A percentile compares a stretch with the other conserved stretches of the same genome.
These are phyloP conservation scores for Osmerus mordax DNA, from an alignment of 2,113 vertebrate species.

Conservation along the genomic window DNA sequence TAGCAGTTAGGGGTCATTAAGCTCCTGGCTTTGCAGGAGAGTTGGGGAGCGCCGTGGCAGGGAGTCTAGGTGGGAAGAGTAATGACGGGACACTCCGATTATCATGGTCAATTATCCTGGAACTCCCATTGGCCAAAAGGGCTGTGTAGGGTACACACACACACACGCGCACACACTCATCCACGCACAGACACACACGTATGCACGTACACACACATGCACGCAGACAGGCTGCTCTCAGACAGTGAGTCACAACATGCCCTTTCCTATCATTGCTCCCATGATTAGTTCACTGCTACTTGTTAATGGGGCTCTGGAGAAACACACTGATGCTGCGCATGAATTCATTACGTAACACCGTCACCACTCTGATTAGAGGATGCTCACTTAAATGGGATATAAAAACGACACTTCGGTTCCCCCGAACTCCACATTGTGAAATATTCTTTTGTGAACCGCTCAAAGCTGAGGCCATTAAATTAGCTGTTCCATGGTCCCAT, in stretches of 20 bases:
- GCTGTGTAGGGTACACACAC: not conserved
- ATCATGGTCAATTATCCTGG: conserved; percentile 3
- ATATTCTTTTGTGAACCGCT: too few species aligned
- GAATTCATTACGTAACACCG: too few species aligned
- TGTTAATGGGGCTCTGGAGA: not conserved
- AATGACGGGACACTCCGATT: not conserved
- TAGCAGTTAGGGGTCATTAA: not conserved
- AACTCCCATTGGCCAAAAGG: not conserved
- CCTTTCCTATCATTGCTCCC: conserved; percentile 2
- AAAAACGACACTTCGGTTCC: too few species aligned
- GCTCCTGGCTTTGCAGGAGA: not conserved
- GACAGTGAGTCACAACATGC: conserved; percentile 17
- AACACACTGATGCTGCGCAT: too few species aligned
- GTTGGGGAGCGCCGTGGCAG: not conserved
- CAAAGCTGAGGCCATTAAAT: too few species aligned
- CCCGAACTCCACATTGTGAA: too few species aligned
- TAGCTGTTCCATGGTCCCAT: too few species aligned
- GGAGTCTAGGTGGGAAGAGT: not conserved
- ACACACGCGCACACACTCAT: not conserved
- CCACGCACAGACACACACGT: conserved; percentile 2
- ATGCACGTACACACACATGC: conserved; percentile 2
- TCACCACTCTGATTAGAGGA: too few species aligned
- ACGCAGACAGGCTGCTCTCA: conserved; percentile 1
- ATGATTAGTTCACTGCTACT: conserved; percentile 14
- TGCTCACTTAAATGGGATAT: too few species aligned